These are phyloP conservation scores for Eristalis intricaria DNA, from an alignment of 2,888 invertebrate genomes.

Conservation along the genomic window DNA sequence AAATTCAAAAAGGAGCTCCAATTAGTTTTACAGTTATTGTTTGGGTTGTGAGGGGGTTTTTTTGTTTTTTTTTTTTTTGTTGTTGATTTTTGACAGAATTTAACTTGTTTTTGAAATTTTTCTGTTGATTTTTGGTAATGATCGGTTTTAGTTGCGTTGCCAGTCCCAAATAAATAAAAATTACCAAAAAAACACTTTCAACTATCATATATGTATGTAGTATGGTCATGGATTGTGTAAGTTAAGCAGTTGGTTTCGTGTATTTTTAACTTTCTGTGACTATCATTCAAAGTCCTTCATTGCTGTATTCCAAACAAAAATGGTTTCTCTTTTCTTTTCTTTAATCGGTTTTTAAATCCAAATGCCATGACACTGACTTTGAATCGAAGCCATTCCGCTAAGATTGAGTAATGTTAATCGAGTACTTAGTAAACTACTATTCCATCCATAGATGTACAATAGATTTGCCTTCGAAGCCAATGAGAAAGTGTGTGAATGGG, in stretches of 20 bases:
- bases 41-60: slow-evolving; percentile 22
- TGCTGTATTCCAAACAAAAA: not conserved
- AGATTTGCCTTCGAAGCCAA: slow-evolving; percentile 54
- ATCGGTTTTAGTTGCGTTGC: slow-evolving; percentile 72
- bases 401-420: not conserved
- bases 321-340: slow-evolving; percentile 5
- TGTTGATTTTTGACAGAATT: slow-evolving; percentile 57
- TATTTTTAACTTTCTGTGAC: slow-evolving; percentile 31
- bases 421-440: slow-evolving; percentile 20
- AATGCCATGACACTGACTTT: slow-evolving; percentile 31
- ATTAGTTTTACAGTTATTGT: slow-evolving; percentile 63
- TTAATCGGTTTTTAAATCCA: not conserved
- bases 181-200: slow-evolving; percentile 43
- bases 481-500: not conserved
- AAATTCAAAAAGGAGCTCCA: slow-evolving; percentile 72
- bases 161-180: slow-evolving; percentile 64
- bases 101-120: slow-evolving; percentile 46
- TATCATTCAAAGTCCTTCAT: slow-evolving; percentile 52
- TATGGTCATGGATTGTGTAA: slow-evolving; percentile 47
- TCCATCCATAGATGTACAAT: slow-evolving; percentile 33
- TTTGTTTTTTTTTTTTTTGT: slow-evolving; percentile 7
- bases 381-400: slow-evolving; percentile 49
- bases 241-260: slow-evolving; percentile 39
- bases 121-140: slow-evolving; percentile 53
- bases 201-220: slow-evolving; percentile 31